Evolutionary conservation across 1,140 invertebrate genomes (phyloP), one percentile per base, ranked within the genome.

Genomic region (Calephelis nemesis): DNA sequence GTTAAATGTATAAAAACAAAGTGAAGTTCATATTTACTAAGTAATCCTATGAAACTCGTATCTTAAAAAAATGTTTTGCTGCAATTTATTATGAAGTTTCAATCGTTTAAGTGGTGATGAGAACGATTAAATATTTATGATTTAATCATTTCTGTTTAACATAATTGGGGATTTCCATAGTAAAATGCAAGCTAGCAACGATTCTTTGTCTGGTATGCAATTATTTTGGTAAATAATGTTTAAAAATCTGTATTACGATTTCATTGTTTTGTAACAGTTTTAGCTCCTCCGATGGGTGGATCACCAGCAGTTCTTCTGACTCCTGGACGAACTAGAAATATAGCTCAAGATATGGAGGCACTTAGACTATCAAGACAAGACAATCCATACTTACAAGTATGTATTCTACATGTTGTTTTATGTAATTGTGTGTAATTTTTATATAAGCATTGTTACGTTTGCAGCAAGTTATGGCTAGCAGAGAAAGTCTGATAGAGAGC

Each of bases 311-410:
- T 95, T 71, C 94, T 95, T 65, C 86, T 95, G 72, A 96, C 95
- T 73, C 95, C 95, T 50, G 95, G 95, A 50, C 93, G 95, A 75
- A 94, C 94, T 65, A 93, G 95, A 74, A 96, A 96, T 88, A 95
- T 97, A 77, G 95, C 96, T 83, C 95, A 96, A 87, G 96, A 97
- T 80, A 96, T 97, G 95, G 95, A 96, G 88, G 95, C 95, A 15
- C 88, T 97, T 39, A 93, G 95, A 71, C 92, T 96, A 19, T 96
- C 96, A 42, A 91, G 96, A 70, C 95, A 96, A 89, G 96, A 97
- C 83, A 97, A 97, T 92, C 96, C 96, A 30, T 97, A 96, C 86
- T 90, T 97, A 70, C 95, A 96, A 93, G 95, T 95, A 81, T 63
- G 49, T 66, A 62, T 68, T 9, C 58, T 65, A 19, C 30, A 63